Evolutionary conservation across 2,113 vertebrate species (phyloP).

Genomic region (Tachysurus fulvidraco): DNA sequence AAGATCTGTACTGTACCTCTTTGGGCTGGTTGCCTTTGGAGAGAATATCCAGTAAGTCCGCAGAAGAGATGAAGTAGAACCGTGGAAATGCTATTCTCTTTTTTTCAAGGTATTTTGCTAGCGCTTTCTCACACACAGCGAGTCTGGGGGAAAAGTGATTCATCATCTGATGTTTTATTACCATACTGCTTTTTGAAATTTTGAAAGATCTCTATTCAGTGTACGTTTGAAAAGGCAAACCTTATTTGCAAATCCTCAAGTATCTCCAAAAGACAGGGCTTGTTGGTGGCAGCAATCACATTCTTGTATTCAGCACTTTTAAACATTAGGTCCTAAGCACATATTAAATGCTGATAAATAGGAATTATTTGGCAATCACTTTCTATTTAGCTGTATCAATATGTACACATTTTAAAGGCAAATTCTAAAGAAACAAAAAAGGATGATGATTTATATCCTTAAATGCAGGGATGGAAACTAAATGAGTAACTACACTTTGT

Average conservation of each 20-base stretch:
- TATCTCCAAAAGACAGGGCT: conserved; percentile 70
- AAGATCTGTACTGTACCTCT: conserved; percentile 65
- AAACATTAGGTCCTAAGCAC: conserved; percentile 73
- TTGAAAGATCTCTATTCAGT: background rate
- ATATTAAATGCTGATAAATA: conserved; percentile 14
- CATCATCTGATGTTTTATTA: background rate
- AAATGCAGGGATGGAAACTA: background rate
- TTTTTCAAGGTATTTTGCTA: conserved; percentile 78
- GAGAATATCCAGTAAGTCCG: conserved; percentile 81
- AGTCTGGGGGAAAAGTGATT: conserved; percentile 63
- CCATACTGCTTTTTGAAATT: background rate
- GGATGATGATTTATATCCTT: background rate
- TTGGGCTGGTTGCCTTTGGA: conserved; percentile 76
- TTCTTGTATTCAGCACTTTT: conserved; percentile 76
- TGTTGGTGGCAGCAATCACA: conserved; percentile 77
- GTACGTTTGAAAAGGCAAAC: conserved; percentile 55
- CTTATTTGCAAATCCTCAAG: conserved; percentile 78
- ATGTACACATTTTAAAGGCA: background rate
- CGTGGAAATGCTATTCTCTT: conserved; percentile 76
- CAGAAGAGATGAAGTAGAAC: conserved; percentile 81
- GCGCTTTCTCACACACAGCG: conserved; percentile 79
- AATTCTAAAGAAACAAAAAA: background rate
- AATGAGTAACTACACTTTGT: background rate
- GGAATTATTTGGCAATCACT: background rate
- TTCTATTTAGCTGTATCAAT: background rate